These are phyloP conservation scores for Prolemur simus DNA, from an alignment of 2,113 vertebrate species.

Conservation along the genomic window DNA sequence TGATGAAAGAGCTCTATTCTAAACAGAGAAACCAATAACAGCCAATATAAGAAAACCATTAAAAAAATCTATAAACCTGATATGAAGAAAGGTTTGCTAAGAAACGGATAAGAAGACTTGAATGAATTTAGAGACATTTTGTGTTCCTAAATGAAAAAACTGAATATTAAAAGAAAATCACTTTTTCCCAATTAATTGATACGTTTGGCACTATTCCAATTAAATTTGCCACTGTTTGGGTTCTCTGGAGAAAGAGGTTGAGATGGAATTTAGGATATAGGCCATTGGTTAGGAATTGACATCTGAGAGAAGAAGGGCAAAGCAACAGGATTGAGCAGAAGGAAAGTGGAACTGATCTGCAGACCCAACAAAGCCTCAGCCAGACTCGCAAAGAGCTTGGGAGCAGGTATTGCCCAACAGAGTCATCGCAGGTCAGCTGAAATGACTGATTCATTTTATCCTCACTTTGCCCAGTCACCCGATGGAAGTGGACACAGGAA, in stretches of 20 bases:
- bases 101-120: neutral
- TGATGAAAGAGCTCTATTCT: neutral
- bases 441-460: neutral
- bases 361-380: neutral
- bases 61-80: neutral
- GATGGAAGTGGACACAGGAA: neutral
- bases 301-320: neutral
- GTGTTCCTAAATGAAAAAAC: neutral
- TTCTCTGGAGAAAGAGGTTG: neutral
- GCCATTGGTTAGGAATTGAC: neutral
- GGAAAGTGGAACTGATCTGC: neutral
- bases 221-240: neutral
- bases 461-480: neutral
- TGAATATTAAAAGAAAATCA: neutral
- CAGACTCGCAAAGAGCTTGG: neutral
- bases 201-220: neutral
- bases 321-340: neutral
- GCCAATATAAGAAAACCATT: neutral
- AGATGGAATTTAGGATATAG: neutral
- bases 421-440: neutral
- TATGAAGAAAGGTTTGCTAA: neutral
- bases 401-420: neutral
- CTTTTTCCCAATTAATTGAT: neutral
- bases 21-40: neutral
- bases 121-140: slow-evolving; percentile 27